Evolutionary conservation across 2,797 vertebrate genomes (phyloP), one percentile per base, ranked within the genome.

Genomic region (Eptatretus atami): DNA sequence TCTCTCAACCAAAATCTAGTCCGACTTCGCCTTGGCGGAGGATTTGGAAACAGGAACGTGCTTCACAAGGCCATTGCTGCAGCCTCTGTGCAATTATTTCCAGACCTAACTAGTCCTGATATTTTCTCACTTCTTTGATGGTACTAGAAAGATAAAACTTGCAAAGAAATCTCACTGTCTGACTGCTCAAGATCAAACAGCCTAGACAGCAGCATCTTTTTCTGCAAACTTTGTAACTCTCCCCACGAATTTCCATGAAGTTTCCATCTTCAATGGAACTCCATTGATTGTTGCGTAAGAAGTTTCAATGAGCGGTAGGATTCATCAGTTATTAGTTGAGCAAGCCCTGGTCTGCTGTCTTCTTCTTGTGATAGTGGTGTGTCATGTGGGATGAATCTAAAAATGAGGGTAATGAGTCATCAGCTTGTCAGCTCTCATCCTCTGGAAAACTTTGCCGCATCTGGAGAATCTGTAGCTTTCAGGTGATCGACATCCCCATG

Each of bases 191-290:
- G 80, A 75, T 99, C 85, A n/a, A 78, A 84, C 76, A 77, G 90
- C 90, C 72, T 99, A 76, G 88, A 92, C 68, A 87, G 82, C 65
- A 94, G 79, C 87, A 95, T 98, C 83, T n/a, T 98, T 99, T 73
- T 95, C 92, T 68, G 86, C 84, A 84, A 92, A 95, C 76, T n/a
- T 84, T 86, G 73, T 96, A 94, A 67, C 87, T 88, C 73, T 95
- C 90, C 73, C 85, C 88, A 74, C 86, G 84, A 68, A 92, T 77
- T 74, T 96, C 85, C 73, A 86, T 93, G 70, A n/a, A 86, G 80
- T 71, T 90, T n/a, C n/a, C 86, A 74, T 96, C 87, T 63, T 96
- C 90, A n/a, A 75, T 85, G 84, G 73, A 90, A 95, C 70, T 99
- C 88, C 73, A 92, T 76, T 67, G 90, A 95, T 69, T 95, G 86